phyloP scores from a whole-genome alignment of 2,797 vertebrate genomes.

The Presbytis comata region DNA sequence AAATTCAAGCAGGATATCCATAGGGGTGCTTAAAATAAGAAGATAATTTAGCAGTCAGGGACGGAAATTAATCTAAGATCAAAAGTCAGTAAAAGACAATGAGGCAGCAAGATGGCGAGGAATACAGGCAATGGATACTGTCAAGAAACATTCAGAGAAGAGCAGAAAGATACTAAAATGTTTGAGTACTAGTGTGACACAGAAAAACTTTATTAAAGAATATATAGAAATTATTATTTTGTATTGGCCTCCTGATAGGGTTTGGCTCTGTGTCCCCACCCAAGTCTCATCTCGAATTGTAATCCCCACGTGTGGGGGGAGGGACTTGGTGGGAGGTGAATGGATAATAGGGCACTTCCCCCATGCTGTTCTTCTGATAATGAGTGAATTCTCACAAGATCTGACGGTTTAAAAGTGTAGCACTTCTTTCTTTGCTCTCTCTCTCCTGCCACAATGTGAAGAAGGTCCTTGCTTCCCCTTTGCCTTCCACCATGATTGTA shows the following conservation, averaged over 20 bases:
- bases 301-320: no score
- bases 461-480: no score
- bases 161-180: not conserved
- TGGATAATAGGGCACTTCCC: no score
- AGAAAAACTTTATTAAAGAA: not conserved
- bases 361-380: no score
- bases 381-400: no score
- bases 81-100: not conserved
- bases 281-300: no score
- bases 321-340: no score
- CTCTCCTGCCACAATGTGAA: no score
- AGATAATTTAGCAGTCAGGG: not conserved
- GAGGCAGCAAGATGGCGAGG: not conserved
- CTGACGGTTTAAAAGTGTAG: no score
- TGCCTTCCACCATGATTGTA: no score
- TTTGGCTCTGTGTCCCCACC: no score
- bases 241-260: not conserved
- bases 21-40: not conserved
- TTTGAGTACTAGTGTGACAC: not conserved
- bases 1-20: not conserved
- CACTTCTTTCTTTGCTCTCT: no score
- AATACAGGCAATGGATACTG: not conserved
- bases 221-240: not conserved
- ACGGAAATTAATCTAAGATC: not conserved
- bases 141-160: not conserved